Evolutionary conservation across 2,113 vertebrate genomes (phyloP).

Genomic region (Apodemus sylvaticus): DNA sequence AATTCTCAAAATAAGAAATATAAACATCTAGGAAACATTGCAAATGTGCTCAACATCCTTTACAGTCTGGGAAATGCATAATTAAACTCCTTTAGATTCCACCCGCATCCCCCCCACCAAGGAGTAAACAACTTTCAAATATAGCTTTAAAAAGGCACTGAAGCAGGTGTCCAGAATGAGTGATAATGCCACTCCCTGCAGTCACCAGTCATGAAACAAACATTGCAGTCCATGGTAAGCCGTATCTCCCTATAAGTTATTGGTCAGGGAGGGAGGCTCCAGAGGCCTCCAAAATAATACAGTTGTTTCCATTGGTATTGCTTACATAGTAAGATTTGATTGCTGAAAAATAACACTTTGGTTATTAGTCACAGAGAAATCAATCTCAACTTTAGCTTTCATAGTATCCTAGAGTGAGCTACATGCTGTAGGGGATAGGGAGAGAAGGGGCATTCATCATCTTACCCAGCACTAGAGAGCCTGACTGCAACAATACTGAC

Average conservation of each 20-base stretch:
- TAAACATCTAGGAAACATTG: background rate
- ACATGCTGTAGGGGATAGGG: no score
- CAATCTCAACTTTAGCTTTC: background rate
- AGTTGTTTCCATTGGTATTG: background rate
- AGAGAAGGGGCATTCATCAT: background rate
- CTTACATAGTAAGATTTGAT: background rate
- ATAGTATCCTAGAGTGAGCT: no score
- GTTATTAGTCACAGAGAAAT: background rate
- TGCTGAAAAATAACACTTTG: background rate
- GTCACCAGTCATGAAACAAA: no score
- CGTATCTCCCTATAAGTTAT: background rate
- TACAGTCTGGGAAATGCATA: background rate
- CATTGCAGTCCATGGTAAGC: background rate
- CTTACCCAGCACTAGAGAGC: background rate
- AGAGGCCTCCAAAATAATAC: background rate
- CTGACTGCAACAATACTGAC: background rate
- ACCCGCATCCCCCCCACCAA: no score
- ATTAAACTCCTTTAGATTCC: background rate
- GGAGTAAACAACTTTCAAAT: background rate
- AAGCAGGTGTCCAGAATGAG: no score
- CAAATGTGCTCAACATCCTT: background rate
- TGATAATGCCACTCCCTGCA: background rate
- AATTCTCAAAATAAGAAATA: background rate
- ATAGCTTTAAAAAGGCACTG: background rate
- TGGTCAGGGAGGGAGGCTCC: background rate